phyloP scores from a whole-genome alignment of 1,140 invertebrate species.

The Thaumatotibia leucotreta region DNA sequence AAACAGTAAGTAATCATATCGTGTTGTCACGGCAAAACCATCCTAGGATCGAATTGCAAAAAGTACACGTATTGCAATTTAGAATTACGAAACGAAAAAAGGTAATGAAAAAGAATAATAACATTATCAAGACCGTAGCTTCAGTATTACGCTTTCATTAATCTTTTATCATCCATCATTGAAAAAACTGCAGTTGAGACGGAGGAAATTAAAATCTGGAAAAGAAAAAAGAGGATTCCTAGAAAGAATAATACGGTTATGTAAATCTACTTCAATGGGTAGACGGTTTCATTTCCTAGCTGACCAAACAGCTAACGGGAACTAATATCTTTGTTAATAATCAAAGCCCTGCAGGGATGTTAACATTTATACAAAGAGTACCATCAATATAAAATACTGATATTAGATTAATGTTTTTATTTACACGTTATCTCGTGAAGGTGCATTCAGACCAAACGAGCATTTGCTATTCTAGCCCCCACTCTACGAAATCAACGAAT shows the following conservation, averaged over 20 bases:
- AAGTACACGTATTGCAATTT: not conserved
- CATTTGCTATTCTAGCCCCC: too few relatives aligned
- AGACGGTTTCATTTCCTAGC: not conserved
- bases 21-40: too few relatives aligned
- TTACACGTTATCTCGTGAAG: too few relatives aligned
- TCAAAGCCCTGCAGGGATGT: too few relatives aligned
- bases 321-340: not conserved
- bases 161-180: not conserved
- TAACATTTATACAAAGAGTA: too few relatives aligned
- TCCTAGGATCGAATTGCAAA: too few relatives aligned
- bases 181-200: slow-evolving; percentile 3
- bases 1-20: too few relatives aligned
- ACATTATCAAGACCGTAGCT: not conserved
- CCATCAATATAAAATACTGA: too few relatives aligned
- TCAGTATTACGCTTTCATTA: not conserved
- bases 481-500: too few relatives aligned
- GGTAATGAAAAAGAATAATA: not conserved
- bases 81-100: too few relatives aligned
- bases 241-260: not conserved
- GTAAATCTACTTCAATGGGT: not conserved
- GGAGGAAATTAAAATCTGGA: slow-evolving; percentile 2
- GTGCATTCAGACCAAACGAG: too few relatives aligned
- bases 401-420: too few relatives aligned
- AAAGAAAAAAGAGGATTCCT: not conserved
- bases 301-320: not conserved